Evolutionary conservation across 2,888 invertebrate genomes (phyloP).

Genomic region (Monochamus alternatus): DNA sequence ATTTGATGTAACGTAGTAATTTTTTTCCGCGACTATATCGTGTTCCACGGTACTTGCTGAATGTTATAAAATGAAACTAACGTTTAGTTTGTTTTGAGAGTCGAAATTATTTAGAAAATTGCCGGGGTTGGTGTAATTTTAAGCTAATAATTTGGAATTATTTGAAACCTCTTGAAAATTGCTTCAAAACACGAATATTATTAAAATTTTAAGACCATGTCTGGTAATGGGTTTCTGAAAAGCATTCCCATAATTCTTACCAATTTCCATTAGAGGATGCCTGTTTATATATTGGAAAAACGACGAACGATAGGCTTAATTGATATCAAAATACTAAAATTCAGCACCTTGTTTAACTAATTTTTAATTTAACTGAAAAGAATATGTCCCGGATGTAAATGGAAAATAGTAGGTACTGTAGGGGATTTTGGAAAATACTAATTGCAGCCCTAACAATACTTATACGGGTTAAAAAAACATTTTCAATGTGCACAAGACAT

Average conservation of each 20-base stretch:
- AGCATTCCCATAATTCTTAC: slow-evolving; percentile 35
- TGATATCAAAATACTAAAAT: no score
- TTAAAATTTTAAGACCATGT: slow-evolving; percentile 56
- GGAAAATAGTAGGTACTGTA: no score
- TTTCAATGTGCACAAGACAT: no score
- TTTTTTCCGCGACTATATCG: slow-evolving; percentile 39
- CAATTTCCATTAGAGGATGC: slow-evolving; percentile 23
- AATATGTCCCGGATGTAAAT: no score
- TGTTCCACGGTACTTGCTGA: slow-evolving; percentile 47
- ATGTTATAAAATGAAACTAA: slow-evolving; percentile 43
- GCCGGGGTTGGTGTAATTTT: slow-evolving; percentile 52
- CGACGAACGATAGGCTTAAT: not conserved
- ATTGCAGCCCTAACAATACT: no score
- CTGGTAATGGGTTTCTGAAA: slow-evolving; percentile 47
- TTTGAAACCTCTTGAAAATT: slow-evolving; percentile 56
- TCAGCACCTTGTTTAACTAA: no score
- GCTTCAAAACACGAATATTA: slow-evolving; percentile 58
- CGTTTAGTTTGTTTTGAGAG: slow-evolving; percentile 50
- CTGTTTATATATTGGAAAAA: not conserved
- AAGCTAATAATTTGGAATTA: slow-evolving; percentile 52
- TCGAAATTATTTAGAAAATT: slow-evolving; percentile 53
- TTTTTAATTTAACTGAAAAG: no score
- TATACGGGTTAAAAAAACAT: no score
- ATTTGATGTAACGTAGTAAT: no score
- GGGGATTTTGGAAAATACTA: no score